Evolutionary conservation across 2,888 invertebrate genomes (phyloP), one percentile per base, ranked within the genome.

Genomic region (Aphodius granarius): DNA sequence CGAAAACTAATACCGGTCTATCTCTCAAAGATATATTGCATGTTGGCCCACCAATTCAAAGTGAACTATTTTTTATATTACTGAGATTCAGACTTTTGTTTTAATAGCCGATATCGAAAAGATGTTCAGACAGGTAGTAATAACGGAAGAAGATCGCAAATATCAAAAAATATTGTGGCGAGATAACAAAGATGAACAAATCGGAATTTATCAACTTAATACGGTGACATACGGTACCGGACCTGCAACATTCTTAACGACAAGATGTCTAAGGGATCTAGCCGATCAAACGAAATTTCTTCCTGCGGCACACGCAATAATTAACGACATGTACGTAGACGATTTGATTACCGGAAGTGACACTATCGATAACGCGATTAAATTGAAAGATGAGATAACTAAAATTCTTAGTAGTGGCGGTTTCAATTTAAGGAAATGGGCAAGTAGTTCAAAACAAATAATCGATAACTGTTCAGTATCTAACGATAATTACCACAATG

Each of bases 181-280:
- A 62, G 68, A 21, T 6, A 64, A 76, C 20, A 62, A 21, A 16
- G 5, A 17, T 6, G 73, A 78, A 23, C 68, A 71, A 9, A 9
- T 81, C 5, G 21, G 77, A 72, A 68, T 22, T 62, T 79, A 66
- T 22, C 16, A 74, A 64, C 64, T 81, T 16, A 72, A 63, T 21
- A 81, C 80, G 5, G 80, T 81, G 0, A 81, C 80, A 9, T 81
- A 81, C 66, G 81, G 81, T 0, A 80, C 78, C 3, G 75, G 78
- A 0, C 64, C 78, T 6, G 81, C 80, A 4, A 79, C 80, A 20
- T 81, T 74, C 73, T 66, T 81, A 9, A 66, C 71, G n/a, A 71
- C 71, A 13, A n/a, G 71, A 43, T 71, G 71, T 23, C 16, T 71
- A 43, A 43, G 18, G 6, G 62, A 71, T 19, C 16, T 71, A 17